Base-by-base conservation (phyloP, 2,113 vertebrate species). In the Scomber japonicus region DNA sequence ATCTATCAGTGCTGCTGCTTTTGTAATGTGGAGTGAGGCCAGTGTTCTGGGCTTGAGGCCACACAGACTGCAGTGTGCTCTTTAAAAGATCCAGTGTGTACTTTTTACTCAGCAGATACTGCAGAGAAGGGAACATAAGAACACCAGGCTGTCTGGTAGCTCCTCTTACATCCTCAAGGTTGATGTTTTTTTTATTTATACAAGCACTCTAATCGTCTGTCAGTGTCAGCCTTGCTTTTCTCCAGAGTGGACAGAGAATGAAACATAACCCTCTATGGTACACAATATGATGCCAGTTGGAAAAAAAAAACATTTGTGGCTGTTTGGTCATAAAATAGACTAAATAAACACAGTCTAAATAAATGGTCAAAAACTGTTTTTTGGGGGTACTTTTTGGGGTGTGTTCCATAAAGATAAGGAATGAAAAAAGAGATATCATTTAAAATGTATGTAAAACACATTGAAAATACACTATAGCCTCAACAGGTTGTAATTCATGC, bases 31-130 rank as follows among this genome's bases (percentile, higher is more conserved):
- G 61, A 75, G 16, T 40, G 19, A 35, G 0, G 69, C 62, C 71
- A 66, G 62, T 2, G 45, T 12, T 75, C 75, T 62, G 44, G 48
- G 76, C 53, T 21, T 0, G 45, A 65, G 50, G 60, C 71, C 75
- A 55, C 2, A 19, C 62, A 10, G 75, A 51, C 53, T 73, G 45
- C 65, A 75, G 69, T 3, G 40, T 54, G 44, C 67, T 50, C 53
- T 83, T 71, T 78, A 64, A 83, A 80, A 83, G 21, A 45, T 21
- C 24, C 62, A 17, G n/a, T 5, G 17, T 68, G 56, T 40, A 3
- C 21, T 53, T 19, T 69, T 56, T 14, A 31, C 54, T 64, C 46
- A 50, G 49, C 45, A 66, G 83, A 75, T 14, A 9, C 49, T 31
- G 27, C 65, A 46, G 65, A 50, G 44, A 30, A 3, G 54, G 27